Conservation (phyloP, 1,140 invertebrate genomes). For the Drosophila pseudoobscura region DNA sequence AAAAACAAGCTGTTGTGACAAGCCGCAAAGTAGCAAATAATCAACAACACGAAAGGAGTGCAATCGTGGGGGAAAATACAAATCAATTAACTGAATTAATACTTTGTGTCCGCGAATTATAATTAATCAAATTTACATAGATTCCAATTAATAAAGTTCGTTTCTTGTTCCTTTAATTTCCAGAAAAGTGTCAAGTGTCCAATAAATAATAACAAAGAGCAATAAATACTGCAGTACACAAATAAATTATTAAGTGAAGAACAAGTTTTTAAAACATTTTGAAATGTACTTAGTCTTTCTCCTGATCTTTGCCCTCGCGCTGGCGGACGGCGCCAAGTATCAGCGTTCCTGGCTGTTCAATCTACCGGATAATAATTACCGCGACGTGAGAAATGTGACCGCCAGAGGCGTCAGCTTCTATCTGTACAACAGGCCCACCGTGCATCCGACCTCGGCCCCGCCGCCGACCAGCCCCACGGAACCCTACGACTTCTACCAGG, state of each 20-base stretch:
- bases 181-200: constrained; percentile 17
- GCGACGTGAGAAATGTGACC: constrained; percentile 28
- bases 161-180: constrained; percentile 2
- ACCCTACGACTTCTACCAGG: background rate
- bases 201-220: background rate
- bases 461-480: background rate
- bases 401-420: background rate
- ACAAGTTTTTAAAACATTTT: background rate
- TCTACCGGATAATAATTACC: constrained; percentile 13
- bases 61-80: background rate
- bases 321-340: too few relatives aligned
- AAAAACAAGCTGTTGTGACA: constrained; percentile 11
- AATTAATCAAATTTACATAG: constrained; percentile 1
- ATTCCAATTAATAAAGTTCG: background rate
- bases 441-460: constrained; percentile 3
- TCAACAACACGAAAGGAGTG: background rate
- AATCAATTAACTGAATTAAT: constrained; percentile 10
- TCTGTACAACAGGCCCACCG: constrained; percentile 2
- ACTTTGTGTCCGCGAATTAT: too few relatives aligned
- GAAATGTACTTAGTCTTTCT: constrained; percentile 13
- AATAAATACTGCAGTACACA: background rate
- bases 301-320: background rate
- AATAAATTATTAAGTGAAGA: constrained; percentile 15
- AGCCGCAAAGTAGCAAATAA: constrained; percentile 1
- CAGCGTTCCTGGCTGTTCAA: too few relatives aligned